Evolutionary conservation across 1,140 invertebrate genomes (phyloP).

Genomic region (Panagrolaimus sp.): DNA sequence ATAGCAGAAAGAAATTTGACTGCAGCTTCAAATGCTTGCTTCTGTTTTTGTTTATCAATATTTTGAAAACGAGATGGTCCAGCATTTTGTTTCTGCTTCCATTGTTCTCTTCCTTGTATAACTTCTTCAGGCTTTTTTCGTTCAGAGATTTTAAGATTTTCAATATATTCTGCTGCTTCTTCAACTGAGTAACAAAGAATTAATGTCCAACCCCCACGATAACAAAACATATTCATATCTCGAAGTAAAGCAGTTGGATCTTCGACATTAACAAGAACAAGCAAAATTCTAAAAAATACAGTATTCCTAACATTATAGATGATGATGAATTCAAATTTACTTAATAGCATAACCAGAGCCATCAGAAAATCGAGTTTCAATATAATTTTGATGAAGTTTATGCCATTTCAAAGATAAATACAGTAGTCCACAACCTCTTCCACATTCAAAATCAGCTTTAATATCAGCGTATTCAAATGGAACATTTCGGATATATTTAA

Average conservation of each 20-base stretch:
- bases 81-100: slow-evolving; percentile 17
- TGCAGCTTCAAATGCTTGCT: slow-evolving; percentile 19
- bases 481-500: slow-evolving; percentile 57
- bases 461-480: slow-evolving; percentile 53
- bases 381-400: slow-evolving; percentile 54
- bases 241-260: slow-evolving; percentile 50
- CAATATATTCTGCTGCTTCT: slow-evolving; percentile 58
- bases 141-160: slow-evolving; percentile 54
- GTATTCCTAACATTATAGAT: too few relatives aligned
- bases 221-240: slow-evolving; percentile 58
- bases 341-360: slow-evolving; percentile 33
- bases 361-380: slow-evolving; percentile 51
- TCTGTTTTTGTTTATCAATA: too few relatives aligned
- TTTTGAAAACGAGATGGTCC: not conserved
- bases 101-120: slow-evolving; percentile 30
- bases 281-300: slow-evolving; percentile 33
- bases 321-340: not conserved
- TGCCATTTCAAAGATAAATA: slow-evolving; percentile 57
- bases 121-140: slow-evolving; percentile 31
- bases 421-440: slow-evolving; percentile 44
- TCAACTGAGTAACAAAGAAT: slow-evolving; percentile 56
- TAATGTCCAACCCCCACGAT: slow-evolving; percentile 50
- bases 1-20: slow-evolving; percentile 43
- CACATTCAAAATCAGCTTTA: slow-evolving; percentile 51
- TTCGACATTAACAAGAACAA: slow-evolving; percentile 54